These are phyloP conservation scores for Acleris literana DNA, from an alignment of 2,888 invertebrate genomes.

Conservation along the genomic window DNA sequence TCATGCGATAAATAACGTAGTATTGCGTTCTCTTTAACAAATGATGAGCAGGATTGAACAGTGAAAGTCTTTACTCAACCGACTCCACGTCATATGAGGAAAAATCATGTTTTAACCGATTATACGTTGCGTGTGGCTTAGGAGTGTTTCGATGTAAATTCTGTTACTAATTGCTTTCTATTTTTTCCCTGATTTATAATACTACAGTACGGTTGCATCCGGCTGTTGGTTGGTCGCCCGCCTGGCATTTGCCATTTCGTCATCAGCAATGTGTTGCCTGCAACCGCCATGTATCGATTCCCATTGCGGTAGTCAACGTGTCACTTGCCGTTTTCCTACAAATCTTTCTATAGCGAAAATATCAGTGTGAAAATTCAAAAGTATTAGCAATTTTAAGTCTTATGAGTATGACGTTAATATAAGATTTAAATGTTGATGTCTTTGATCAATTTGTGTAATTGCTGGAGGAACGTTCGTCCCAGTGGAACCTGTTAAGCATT, in stretches of 20 bases:
- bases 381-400: slow-evolving; percentile 22
- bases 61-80: slow-evolving; percentile 28
- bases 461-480: slow-evolving; percentile 15
- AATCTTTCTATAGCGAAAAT: slow-evolving; percentile 9
- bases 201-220: slow-evolving; percentile 16
- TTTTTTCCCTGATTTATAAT: slow-evolving; percentile 31
- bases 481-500: slow-evolving; percentile 34
- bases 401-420: slow-evolving; percentile 22
- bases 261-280: background rate
- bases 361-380: slow-evolving; percentile 16
- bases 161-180: slow-evolving; percentile 30
- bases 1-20: background rate
- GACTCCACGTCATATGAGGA: slow-evolving; percentile 23
- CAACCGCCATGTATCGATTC: background rate
- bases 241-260: slow-evolving; percentile 29
- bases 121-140: slow-evolving; percentile 25
- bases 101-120: slow-evolving; percentile 24
- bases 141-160: slow-evolving; percentile 6
- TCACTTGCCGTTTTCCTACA: slow-evolving; percentile 22
- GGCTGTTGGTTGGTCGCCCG: slow-evolving; percentile 25
- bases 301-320: too few relatives aligned
- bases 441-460: background rate
- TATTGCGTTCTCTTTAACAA: background rate
- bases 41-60: slow-evolving; percentile 6
- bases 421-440: slow-evolving; percentile 25